A percentile compares a stretch with the other conserved stretches of the same genome.
These are phyloP conservation scores for Synanceia verrucosa DNA, from an alignment of 2,797 vertebrate genomes.

Conservation along the genomic window DNA sequence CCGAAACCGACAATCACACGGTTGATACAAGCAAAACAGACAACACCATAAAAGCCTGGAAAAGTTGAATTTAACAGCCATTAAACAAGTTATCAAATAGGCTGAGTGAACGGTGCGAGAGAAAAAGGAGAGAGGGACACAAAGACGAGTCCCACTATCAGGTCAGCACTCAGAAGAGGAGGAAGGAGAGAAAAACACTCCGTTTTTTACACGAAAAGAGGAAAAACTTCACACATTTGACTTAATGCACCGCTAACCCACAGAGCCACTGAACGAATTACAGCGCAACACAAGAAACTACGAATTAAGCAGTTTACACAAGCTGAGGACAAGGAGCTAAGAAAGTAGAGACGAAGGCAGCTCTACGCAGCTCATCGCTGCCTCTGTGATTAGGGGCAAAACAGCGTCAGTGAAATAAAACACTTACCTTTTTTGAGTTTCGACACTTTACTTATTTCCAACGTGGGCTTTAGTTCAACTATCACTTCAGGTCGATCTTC, in stretches of 20 bases:
- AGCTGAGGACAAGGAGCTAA: slow-evolving; percentile 53
- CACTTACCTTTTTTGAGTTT: slow-evolving; percentile 85
- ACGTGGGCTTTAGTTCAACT: slow-evolving; percentile 69
- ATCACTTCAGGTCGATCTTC: slow-evolving; percentile 77
- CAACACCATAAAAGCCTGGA: neutral
- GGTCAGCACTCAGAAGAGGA: slow-evolving; percentile 71
- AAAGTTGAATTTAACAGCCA: slow-evolving; percentile 56
- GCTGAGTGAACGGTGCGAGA: slow-evolving; percentile 53
- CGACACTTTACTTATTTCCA: slow-evolving; percentile 85
- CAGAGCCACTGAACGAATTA: slow-evolving; percentile 18
- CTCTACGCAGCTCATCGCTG: slow-evolving; percentile 70
- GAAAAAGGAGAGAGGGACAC: slow-evolving; percentile 72
- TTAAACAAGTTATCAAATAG: slow-evolving; percentile 55
- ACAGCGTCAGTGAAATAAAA: slow-evolving; percentile 75
- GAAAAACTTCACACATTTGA: slow-evolving; percentile 56
- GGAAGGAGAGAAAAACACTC: slow-evolving; percentile 44
- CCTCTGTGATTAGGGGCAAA: slow-evolving; percentile 70
- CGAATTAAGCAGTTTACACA: slow-evolving; percentile 58
- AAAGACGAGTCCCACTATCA: slow-evolving; percentile 83
- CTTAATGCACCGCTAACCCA: slow-evolving; percentile 13
- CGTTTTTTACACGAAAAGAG: slow-evolving; percentile 18
- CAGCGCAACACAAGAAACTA: slow-evolving; percentile 57
- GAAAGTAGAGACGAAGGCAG: slow-evolving; percentile 77
- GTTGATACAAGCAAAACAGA: slow-evolving; percentile 4
- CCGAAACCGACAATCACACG: slow-evolving; percentile 16